Percentiles rank a stretch among this genome's conserved stretches.
phyloP scores from a whole-genome alignment of 2,797 vertebrate species.

The Ctenosaura bakeri region DNA sequence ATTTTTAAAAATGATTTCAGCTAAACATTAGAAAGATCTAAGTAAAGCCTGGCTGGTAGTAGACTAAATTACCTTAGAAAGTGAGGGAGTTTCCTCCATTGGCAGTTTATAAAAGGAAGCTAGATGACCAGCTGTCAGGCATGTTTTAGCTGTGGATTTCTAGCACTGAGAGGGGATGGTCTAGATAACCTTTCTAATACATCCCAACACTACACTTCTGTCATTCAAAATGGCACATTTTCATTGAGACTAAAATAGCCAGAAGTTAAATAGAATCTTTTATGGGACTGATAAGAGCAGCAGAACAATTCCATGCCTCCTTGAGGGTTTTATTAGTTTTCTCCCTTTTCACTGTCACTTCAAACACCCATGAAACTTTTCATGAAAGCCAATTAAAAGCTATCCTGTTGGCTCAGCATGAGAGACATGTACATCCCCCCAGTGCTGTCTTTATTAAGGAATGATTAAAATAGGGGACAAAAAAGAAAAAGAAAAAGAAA shows the following conservation, averaged over 20 bases:
- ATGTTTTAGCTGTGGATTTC: too few species aligned
- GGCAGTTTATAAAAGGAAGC: too few species aligned
- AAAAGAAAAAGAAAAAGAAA: constrained; percentile 63
- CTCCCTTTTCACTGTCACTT: constrained; percentile 40
- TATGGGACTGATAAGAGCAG: not conserved
- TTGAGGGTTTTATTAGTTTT: constrained; percentile 53
- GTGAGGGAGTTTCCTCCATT: too few species aligned
- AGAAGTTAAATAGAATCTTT: constrained; percentile 18
- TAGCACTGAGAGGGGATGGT: too few species aligned
- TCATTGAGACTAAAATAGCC: not conserved
- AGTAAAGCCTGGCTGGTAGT: too few species aligned
- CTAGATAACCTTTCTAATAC: constrained; percentile 22
- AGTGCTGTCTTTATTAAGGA: constrained; percentile 44
- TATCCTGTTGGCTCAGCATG: constrained; percentile 64
- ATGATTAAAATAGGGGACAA: constrained; percentile 68
- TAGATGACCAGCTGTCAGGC: too few species aligned
- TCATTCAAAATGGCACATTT: constrained; percentile 6
- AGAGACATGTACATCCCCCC: constrained; percentile 38
- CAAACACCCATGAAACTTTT: constrained; percentile 63
- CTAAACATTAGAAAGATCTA: too few species aligned
- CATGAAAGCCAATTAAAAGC: constrained; percentile 78
- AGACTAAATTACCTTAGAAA: too few species aligned
- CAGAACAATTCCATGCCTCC: constrained; percentile 44
- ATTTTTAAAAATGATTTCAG: too few species aligned
- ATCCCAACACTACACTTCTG: not conserved